A percentile compares a stretch with the other conserved stretches of the same genome.
These are phyloP conservation scores for Sarcoramphus papa DNA, from an alignment of 2,797 vertebrate species.

Conservation along the genomic window DNA sequence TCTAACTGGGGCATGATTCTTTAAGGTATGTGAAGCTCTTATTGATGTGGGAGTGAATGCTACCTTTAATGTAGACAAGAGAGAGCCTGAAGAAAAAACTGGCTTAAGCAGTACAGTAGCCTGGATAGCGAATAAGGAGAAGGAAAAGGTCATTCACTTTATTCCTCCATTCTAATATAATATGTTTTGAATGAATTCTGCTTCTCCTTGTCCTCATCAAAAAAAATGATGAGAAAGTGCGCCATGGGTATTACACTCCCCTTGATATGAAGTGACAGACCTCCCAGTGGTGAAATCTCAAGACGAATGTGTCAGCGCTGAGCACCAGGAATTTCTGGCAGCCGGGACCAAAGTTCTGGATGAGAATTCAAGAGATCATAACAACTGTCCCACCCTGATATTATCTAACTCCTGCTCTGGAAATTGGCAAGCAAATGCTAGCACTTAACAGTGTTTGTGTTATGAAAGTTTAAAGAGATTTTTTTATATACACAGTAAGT, in stretches of 20 bases:
- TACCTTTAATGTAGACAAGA: neutral
- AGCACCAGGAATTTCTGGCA: conserved; percentile 7
- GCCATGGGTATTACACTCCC: neutral
- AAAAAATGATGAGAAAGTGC: neutral
- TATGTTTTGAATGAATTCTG: neutral
- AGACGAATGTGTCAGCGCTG: neutral
- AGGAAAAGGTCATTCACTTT: neutral
- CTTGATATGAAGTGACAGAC: neutral
- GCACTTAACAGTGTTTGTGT: conserved; percentile 21
- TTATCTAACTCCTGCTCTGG: conserved; percentile 30
- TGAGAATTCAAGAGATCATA: neutral
- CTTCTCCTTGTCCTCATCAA: neutral
- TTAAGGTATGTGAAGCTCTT: neutral
- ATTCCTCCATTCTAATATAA: neutral
- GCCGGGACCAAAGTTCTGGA: neutral
- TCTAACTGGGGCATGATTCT: neutral
- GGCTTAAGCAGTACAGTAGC: neutral
- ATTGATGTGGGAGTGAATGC: neutral
- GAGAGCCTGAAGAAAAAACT: neutral
- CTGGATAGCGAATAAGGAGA: neutral
- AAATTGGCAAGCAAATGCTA: conserved; percentile 38
- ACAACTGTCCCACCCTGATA: neutral
- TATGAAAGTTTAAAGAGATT: neutral
- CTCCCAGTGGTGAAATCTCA: neutral
- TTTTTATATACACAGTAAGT: neutral